Base-by-base conservation (phyloP, 1,140 invertebrate genomes). In the Lepidurus arcticus region DNA sequence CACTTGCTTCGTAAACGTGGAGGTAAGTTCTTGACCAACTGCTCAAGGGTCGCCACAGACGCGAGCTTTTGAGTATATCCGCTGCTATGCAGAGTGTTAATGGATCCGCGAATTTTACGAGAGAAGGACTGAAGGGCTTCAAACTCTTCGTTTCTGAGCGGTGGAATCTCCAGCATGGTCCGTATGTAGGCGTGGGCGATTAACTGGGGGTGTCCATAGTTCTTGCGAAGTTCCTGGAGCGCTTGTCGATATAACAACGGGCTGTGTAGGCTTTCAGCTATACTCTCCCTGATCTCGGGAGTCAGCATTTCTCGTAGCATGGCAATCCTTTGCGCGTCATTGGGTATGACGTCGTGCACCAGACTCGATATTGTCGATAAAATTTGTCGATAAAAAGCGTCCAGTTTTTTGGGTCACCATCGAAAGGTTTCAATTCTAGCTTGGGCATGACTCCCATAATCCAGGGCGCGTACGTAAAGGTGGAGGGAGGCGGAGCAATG, bases 171-270 rank as follows among this genome's bases (percentile, higher is more conserved):
- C 24, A 42, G 16, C 10, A 78, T 26, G 42, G 43, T 21, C 0
- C 42, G 16, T 8, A 74, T 42, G 43, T 74, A 78, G 5, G 73
- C 16, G 21, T 73, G 16, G 1, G 73, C 42, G 1, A 78, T 44
- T 11, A 78, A n/a, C n/a, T 78, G 34, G 42, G 73, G 77, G 21
- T 78, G 77, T 6, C 77, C 77, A 11, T 78, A 78, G 13, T 65
- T 75, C 5, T 74, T 44, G 16, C 74, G 65, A 9, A 78, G 77
- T 43, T 78, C 65, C 21, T 74, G 34, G 2, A 78, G 73, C 4
- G 77, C 77, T 43, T 78, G 9, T 8, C 34, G 8, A 43, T 78
- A 78, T 73, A 78, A 43, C 6, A 43, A n/a, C 24, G 77, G 73
- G 26, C 73, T 78, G 11, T 42, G 42, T 0, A 78, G 43, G 11